Percentiles rank a stretch among this genome's conserved stretches.
Evolutionary conservation across 2,113 vertebrate genomes (phyloP).

Genomic region (Syngnathus typhle): DNA sequence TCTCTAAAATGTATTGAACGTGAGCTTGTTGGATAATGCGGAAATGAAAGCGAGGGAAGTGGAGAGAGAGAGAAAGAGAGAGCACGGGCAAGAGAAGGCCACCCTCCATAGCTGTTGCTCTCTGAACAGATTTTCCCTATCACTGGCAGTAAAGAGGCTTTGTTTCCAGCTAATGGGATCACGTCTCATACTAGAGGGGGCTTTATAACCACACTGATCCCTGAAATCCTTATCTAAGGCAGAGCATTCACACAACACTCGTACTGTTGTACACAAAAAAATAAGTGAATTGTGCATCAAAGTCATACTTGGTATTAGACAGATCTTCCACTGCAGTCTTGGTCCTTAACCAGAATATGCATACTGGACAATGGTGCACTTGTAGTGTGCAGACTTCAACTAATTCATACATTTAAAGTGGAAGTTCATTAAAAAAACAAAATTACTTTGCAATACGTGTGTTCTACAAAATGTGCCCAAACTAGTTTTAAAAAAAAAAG

Average conservation of each 20-base stretch:
- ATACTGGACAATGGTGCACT: background rate
- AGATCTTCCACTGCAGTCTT: background rate
- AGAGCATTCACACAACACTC: conserved; percentile 25
- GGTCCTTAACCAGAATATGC: background rate
- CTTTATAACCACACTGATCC: conserved; percentile 68
- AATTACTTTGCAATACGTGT: too few relatives aligned
- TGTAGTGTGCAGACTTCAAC: background rate
- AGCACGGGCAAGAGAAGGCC: background rate
- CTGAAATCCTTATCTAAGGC: conserved; percentile 52
- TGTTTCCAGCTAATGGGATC: conserved; percentile 75
- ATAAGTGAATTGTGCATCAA: conserved; percentile 2
- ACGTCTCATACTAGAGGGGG: conserved; percentile 63
- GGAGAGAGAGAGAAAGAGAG: background rate
- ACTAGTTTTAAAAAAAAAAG: too few relatives aligned
- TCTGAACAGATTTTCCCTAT: conserved; percentile 72
- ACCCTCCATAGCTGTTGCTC: background rate
- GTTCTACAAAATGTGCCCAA: too few relatives aligned
- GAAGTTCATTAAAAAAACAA: background rate
- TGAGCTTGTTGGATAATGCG: conserved; percentile 60
- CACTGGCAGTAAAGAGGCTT: conserved; percentile 76
- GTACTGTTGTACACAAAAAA: background rate
- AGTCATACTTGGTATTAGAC: background rate
- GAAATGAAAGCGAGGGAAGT: conserved; percentile 56
- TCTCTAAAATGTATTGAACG: conserved; percentile 73
- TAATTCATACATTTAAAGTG: background rate